Conservation (phyloP, 2,797 vertebrate genomes). For the Acipenser ruthenus region DNA sequence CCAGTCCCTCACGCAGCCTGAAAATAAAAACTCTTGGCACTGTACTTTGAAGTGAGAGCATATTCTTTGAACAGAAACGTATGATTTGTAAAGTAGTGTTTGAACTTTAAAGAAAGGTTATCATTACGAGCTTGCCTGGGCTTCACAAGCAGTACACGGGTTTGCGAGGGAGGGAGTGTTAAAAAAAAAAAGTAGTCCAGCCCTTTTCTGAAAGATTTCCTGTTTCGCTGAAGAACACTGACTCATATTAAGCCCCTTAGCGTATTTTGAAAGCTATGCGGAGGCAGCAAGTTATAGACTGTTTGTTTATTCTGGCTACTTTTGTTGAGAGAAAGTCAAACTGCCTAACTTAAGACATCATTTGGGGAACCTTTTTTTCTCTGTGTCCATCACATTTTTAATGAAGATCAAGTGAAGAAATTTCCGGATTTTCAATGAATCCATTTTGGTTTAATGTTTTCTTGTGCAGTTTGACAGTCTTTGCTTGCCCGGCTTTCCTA, state of each 20-base stretch:
- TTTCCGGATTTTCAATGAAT: slow-evolving; percentile 32
- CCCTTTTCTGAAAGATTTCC: slow-evolving; percentile 35
- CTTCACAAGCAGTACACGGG: too few species aligned
- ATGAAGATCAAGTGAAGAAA: slow-evolving; percentile 14
- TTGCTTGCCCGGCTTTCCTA: slow-evolving; percentile 22
- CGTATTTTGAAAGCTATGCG: slow-evolving; percentile 36
- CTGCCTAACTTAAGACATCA: too few species aligned
- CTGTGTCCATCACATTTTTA: slow-evolving; percentile 12
- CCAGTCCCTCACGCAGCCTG: too few species aligned
- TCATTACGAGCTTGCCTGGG: too few species aligned
- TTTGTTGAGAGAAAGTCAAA: too few species aligned
- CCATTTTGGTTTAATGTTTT: slow-evolving; percentile 14
- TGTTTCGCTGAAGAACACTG: slow-evolving; percentile 28
- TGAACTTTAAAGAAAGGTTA: too few species aligned
- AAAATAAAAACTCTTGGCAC: too few species aligned
- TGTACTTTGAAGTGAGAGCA: too few species aligned
- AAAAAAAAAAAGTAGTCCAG: slow-evolving; percentile 18
- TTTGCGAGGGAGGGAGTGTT: background rate
- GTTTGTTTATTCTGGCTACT: too few species aligned
- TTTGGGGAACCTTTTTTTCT: too few species aligned
- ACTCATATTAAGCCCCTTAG: slow-evolving; percentile 20
- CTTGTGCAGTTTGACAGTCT: slow-evolving; percentile 13
- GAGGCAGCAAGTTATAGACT: background rate
- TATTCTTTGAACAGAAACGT: too few species aligned
- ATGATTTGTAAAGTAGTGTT: too few species aligned